Conservation (phyloP, 2,888 invertebrate genomes). For the Erpobdella octoculata region DNA sequence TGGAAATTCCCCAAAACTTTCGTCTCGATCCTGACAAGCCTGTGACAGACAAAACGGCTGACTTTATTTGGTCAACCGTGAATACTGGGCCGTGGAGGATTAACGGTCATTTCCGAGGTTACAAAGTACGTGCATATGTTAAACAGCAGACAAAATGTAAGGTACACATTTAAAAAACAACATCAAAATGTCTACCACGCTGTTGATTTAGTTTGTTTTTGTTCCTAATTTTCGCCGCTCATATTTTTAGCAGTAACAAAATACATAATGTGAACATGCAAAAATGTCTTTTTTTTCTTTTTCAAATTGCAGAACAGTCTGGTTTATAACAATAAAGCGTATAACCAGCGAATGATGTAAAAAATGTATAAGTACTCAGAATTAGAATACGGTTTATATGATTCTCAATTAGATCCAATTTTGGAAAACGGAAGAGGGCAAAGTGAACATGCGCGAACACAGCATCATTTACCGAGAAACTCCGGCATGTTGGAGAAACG, state of each 20-base stretch:
- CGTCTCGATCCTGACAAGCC: constrained; percentile 36
- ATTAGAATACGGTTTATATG: not conserved
- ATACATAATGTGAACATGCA: too few relatives aligned
- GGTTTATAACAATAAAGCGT: too few relatives aligned
- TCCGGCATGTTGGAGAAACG: constrained; percentile 35
- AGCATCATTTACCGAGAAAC: constrained; percentile 38
- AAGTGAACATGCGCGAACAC: constrained; percentile 35
- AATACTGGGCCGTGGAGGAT: constrained; percentile 38
- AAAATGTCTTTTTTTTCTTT: too few relatives aligned
- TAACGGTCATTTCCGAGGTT: constrained; percentile 38
- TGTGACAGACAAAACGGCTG: constrained; percentile 36
- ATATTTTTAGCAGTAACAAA: not conserved
- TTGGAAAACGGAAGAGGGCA: constrained; percentile 36
- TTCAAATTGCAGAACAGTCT: too few relatives aligned
- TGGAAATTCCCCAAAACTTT: constrained; percentile 37
- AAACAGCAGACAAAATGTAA: too few relatives aligned
- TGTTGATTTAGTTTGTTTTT: too few relatives aligned
- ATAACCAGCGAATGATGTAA: too few relatives aligned
- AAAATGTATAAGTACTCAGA: too few relatives aligned
- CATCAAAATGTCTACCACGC: not conserved
- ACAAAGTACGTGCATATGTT: constrained; percentile 34
- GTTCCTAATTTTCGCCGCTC: not conserved
- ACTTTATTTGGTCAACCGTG: constrained; percentile 38
- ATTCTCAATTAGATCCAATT: constrained; percentile 36
- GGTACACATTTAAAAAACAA: not conserved